Conservation (phyloP, 2,113 vertebrate genomes). For the Hepsetus odoe region DNA sequence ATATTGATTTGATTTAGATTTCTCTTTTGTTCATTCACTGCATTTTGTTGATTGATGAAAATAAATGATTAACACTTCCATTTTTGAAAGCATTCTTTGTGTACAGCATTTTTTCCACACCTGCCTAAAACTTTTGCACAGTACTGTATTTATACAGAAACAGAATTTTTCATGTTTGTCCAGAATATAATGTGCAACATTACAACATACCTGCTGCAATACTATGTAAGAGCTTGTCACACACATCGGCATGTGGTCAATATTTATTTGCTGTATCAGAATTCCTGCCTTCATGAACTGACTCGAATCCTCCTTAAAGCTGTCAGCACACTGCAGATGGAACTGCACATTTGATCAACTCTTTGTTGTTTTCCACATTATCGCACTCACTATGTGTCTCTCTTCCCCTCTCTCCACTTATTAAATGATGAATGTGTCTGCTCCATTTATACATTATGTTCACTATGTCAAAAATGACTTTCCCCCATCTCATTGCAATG, state of each 20-base stretch:
- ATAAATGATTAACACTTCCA: too few relatives aligned
- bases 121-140: too few relatives aligned
- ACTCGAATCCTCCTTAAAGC: background rate
- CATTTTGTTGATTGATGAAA: too few relatives aligned
- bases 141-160: too few relatives aligned
- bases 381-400: too few relatives aligned
- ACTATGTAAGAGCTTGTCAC: background rate
- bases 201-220: background rate
- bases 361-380: slow-evolving; percentile 25
- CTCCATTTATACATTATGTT: slow-evolving; percentile 16
- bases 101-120: too few relatives aligned
- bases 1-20: too few relatives aligned
- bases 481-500: slow-evolving; percentile 34
- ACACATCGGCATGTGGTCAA: background rate
- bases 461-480: slow-evolving; percentile 37
- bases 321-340: background rate
- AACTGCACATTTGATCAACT: slow-evolving; percentile 19
- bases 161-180: too few relatives aligned
- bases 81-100: too few relatives aligned
- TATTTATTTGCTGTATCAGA: background rate
- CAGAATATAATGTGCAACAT: background rate
- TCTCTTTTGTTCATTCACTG: too few relatives aligned
- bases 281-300: background rate
- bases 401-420: slow-evolving; percentile 20
- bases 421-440: background rate